A percentile compares a stretch with the other conserved stretches of the same genome.
Conservation (phyloP, 1,140 invertebrate species). For the Atta texana region DNA sequence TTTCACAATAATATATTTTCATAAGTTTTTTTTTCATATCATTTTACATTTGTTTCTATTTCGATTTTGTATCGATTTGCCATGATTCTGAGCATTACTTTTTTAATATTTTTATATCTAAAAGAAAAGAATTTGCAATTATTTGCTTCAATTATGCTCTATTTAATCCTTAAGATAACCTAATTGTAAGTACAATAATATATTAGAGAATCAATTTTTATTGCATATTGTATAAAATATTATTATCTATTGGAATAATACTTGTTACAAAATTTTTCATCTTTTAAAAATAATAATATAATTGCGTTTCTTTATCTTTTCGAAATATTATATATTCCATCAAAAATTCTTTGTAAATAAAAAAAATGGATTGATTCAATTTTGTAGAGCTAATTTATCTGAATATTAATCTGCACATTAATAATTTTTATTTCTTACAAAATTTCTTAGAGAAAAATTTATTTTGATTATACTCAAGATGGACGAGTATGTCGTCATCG, state of each 20-base stretch:
- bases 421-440: neutral
- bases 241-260: neutral
- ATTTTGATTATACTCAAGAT: neutral
- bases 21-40: constrained; percentile 34
- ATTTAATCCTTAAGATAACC: neutral
- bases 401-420: neutral
- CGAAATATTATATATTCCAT: neutral
- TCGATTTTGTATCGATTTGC: neutral
- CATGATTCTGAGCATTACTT: neutral
- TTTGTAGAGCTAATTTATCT: neutral
- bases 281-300: neutral
- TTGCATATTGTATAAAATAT: neutral
- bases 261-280: neutral
- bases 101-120: neutral
- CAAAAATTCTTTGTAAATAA: neutral
- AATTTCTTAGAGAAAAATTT: neutral
- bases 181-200: neutral
- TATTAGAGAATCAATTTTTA: neutral
- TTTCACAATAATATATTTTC: constrained; percentile 35
- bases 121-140: neutral
- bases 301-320: neutral
- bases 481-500: constrained; percentile 28
- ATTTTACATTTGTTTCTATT: neutral
- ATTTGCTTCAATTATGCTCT: neutral
- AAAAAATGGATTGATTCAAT: neutral